These are phyloP conservation scores for Syngnathus scovelli DNA, from an alignment of 2,113 vertebrate genomes.

Conservation along the genomic window DNA sequence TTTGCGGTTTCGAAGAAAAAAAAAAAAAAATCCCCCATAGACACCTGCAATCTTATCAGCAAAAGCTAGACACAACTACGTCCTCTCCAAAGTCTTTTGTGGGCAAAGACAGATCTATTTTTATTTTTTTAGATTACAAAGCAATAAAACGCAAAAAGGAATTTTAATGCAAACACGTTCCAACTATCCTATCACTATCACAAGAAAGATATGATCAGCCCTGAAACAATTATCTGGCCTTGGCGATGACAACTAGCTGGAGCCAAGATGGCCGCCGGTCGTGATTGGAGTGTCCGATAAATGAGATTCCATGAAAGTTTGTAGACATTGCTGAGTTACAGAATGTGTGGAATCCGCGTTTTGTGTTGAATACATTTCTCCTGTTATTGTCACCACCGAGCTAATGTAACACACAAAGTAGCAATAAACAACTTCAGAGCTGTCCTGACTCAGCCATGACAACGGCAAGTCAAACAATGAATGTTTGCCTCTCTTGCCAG, in stretches of 20 bases:
- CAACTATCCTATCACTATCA: slow-evolving; percentile 10
- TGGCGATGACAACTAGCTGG: slow-evolving; percentile 32
- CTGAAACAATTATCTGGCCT: slow-evolving; percentile 36
- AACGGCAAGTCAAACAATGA: slow-evolving; percentile 16
- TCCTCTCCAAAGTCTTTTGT: slow-evolving; percentile 14
- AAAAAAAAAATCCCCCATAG: slow-evolving; percentile 6
- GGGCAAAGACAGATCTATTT: neutral
- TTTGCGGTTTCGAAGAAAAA: neutral
- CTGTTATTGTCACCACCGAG: no score
- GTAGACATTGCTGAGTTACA: neutral
- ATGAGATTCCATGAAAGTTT: slow-evolving; percentile 36
- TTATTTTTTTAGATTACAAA: neutral
- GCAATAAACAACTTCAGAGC: neutral
- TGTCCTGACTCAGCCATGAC: slow-evolving; percentile 14
- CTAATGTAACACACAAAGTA: no score
- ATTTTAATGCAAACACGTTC: neutral
- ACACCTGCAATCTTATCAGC: slow-evolving; percentile 17
- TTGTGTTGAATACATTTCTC: neutral
- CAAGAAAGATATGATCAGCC: slow-evolving; percentile 15
- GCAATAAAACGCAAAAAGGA: neutral
- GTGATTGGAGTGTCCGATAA: slow-evolving; percentile 26
- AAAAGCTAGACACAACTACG: slow-evolving; percentile 10
- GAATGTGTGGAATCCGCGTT: slow-evolving; percentile 10
- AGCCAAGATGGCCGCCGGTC: slow-evolving; percentile 24
- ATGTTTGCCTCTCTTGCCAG: slow-evolving; percentile 22